Evolutionary conservation across 1,140 invertebrate species (phyloP), one percentile per base, ranked within the genome.

Genomic region (Cepaea nemoralis): DNA sequence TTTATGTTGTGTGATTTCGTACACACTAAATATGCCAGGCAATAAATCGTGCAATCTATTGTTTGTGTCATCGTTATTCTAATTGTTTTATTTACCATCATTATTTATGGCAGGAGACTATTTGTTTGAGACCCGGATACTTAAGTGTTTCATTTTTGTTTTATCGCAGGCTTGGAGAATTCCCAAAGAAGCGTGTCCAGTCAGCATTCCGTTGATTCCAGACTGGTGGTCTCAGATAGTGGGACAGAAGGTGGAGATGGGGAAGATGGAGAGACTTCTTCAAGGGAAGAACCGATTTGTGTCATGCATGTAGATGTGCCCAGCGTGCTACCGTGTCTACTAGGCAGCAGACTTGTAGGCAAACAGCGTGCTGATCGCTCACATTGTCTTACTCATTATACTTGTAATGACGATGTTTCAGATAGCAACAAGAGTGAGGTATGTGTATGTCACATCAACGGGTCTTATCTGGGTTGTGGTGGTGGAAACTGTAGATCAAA

Each of bases 181-280:
- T 12, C 19, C 8, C 8, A n/a, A n/a, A 67, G 63, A 37, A 40
- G 39, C n/a, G 5, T 40, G 27, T n/a, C 67, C 33, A 35, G 2
- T 16, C 33, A 70, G 39, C 8, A 70, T 14, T 37, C 67, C 8
- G 67, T 37, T 37, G 39, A 74, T n/a, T 42, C 12, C 10, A 31
- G 48, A n/a, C 22, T 31, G 3, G 37, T 24, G 14, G 31, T 12
- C 27, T 75, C 73, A 27, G 48, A 75, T 31, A 50, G 45, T 50
- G 45, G 50, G 31, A n/a, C 73, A 24, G 73, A 75, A 22, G 73
- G 50, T 19, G 45, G 42, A 22, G 73, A 75, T n/a, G 73, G 50
- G 14, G 73, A 50, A 2, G 73, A 33, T 6, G 45, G 16, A 1
- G 73, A 48, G 37, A 40, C 37, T 75, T 3, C 14, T 27, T 35